Evolutionary conservation across 2,888 invertebrate genomes (phyloP).

Genomic region (Drosophila ustulata): DNA sequence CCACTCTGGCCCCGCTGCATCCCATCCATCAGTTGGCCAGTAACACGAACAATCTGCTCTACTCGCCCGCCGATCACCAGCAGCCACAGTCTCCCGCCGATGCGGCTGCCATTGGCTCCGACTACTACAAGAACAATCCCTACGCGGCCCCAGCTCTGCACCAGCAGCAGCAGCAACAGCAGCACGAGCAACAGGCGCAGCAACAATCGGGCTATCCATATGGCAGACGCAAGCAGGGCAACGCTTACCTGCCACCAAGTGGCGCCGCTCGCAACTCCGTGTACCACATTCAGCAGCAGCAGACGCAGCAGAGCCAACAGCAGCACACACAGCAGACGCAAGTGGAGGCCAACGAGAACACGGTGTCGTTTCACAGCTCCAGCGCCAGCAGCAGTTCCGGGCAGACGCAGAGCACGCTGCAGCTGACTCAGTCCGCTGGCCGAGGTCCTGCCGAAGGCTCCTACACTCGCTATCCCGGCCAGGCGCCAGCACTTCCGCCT

Average conservation of each 20-base stretch:
- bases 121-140: constrained; percentile 85
- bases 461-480: constrained; percentile 75
- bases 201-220: constrained; percentile 61
- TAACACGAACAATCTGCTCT: constrained; percentile 84
- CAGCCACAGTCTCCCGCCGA: constrained; percentile 43
- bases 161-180: constrained; percentile 59
- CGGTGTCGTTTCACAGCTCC: constrained; percentile 71
- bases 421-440: constrained; percentile 61
- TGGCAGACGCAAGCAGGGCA: constrained; percentile 77
- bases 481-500: constrained; percentile 28
- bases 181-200: constrained; percentile 46
- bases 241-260: constrained; percentile 84
- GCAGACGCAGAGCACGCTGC: constrained; percentile 53
- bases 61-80: constrained; percentile 84
- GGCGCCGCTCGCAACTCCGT: constrained; percentile 69
- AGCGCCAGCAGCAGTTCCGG: constrained; percentile 52
- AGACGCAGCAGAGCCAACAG: constrained; percentile 54
- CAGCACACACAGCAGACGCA: constrained; percentile 50
- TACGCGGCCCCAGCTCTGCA: constrained; percentile 82
- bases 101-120: constrained; percentile 47
- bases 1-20: constrained; percentile 83
- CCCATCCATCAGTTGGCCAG: constrained; percentile 84
- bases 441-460: constrained; percentile 81
- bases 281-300: constrained; percentile 75
- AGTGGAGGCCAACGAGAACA: constrained; percentile 65